Conservation (phyloP, 2,113 vertebrate species). For the Coptodon bakossiorum region DNA sequence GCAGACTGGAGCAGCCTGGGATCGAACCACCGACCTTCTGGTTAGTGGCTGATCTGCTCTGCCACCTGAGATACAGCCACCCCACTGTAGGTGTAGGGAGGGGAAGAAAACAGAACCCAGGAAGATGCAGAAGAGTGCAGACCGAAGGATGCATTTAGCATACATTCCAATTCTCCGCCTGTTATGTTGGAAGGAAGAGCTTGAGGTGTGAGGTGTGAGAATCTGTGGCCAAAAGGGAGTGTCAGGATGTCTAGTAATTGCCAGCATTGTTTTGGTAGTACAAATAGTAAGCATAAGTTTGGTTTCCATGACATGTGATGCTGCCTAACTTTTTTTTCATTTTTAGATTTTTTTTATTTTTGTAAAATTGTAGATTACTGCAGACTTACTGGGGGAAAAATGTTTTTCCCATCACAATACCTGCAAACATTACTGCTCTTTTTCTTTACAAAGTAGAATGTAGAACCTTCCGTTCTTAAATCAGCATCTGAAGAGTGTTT, state of each 20-base stretch:
- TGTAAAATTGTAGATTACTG: not conserved
- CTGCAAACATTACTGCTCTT: not conserved
- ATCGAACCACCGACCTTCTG: no score
- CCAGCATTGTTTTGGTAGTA: not conserved
- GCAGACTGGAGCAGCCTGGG: no score
- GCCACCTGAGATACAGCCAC: no score
- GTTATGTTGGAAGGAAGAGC: not conserved
- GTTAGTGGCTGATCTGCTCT: no score
- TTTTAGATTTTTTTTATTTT: not conserved
- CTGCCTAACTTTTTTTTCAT: not conserved
- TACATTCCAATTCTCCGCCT: not conserved
- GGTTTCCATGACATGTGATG: not conserved
- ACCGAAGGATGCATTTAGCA: not conserved
- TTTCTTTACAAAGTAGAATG: not conserved
- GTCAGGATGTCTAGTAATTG: not conserved
- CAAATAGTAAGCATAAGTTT: not conserved
- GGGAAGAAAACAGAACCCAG: not conserved
- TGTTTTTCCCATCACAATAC: not conserved
- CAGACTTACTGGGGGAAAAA: not conserved
- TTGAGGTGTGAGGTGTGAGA: not conserved
- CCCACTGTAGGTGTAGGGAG: not conserved
- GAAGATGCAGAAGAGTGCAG: not conserved
- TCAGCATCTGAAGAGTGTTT: not conserved
- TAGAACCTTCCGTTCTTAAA: not conserved
- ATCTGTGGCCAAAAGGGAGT: not conserved